Conservation (phyloP, 2,113 vertebrate species). For the Catagonus wagneri region DNA sequence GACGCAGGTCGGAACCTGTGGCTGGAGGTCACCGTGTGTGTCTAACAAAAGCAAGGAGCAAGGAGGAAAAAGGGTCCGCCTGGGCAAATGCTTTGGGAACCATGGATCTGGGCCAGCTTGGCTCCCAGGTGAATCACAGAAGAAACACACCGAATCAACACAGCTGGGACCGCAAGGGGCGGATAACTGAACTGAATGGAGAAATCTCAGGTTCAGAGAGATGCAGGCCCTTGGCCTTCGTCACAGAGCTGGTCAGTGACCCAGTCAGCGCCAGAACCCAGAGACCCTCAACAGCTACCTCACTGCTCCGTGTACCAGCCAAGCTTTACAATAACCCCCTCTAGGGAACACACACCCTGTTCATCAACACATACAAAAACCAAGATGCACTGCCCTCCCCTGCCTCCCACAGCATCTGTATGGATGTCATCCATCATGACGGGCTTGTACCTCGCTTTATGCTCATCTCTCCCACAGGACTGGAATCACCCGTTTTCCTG, state of each 20-base stretch:
- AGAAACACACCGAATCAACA: background rate
- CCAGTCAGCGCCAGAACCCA: no score
- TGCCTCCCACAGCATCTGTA: no score
- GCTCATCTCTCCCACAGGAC: background rate
- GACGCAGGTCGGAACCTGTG: background rate
- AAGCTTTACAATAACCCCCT: background rate
- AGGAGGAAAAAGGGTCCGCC: background rate
- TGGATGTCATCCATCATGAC: accelerated
- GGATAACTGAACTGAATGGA: background rate
- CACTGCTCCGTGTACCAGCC: background rate
- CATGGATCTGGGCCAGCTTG: background rate
- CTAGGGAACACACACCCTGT: background rate
- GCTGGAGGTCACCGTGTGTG: background rate
- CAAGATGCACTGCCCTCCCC: background rate
- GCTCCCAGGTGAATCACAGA: background rate
- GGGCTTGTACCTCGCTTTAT: background rate
- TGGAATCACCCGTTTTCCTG: background rate
- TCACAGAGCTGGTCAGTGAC: background rate
- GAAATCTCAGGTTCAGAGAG: background rate
- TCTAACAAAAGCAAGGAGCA: background rate
- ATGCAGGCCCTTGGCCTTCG: background rate
- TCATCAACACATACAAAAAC: accelerated
- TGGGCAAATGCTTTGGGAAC: background rate
- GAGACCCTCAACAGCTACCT: background rate
- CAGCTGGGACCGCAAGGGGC: background rate